Base-by-base conservation (phyloP, 30 jellyfish, hydroid and myxozoan species). In the Clytia hemisphaerica region DNA sequence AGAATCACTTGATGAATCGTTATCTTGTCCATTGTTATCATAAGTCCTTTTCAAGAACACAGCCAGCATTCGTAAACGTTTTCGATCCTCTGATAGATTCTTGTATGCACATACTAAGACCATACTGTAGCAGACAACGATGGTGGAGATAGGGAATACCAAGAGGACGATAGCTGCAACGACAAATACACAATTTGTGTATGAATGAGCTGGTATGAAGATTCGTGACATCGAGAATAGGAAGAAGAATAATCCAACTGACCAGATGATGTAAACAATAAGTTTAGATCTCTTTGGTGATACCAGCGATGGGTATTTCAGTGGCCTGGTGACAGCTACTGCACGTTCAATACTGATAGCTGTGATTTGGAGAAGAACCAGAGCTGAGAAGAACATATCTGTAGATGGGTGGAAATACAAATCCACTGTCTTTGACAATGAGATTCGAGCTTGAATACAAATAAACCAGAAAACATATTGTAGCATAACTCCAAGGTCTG, bases 241-340 rank as follows among this genome's bases (percentile, higher is more conserved):
- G 22, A 69, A 47, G 27, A 33, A 33, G 16, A 7, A 33, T 31
- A 69, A 44, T 50, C 81, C 30, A n/a, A 47, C 33, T 4, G 40
- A 0, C 81, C 81, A 69, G 58, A 69, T 53, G 1, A 69, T 14
- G 14, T 24, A 18, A 33, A 50, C 59, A 4, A 51, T 34, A 45
- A 5, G 4, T 50, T 69, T 69, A 22, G 81, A 70, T 22, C 81
- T 22, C 5, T 75, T 48, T 29, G 9, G 48, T 69, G 81, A 33
- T 16, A 69, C 18, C 31, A 22, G 40, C 37, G 54, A 33, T 9
- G 81, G 77, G 75, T 69, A 69, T 45, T 40, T 33, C 48, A 69
- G 32, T 16, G 81, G 81, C 81, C 76, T 31, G 3, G 81, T 69
- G n/a, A 69, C 81, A 3, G 81, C 81, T 31, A 69, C 73, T 4